A percentile compares a stretch with the other conserved stretches of the same genome.
These are phyloP conservation scores for Mesochorus sp. DNA, from an alignment of 2,888 invertebrate genomes.

Conservation along the genomic window DNA sequence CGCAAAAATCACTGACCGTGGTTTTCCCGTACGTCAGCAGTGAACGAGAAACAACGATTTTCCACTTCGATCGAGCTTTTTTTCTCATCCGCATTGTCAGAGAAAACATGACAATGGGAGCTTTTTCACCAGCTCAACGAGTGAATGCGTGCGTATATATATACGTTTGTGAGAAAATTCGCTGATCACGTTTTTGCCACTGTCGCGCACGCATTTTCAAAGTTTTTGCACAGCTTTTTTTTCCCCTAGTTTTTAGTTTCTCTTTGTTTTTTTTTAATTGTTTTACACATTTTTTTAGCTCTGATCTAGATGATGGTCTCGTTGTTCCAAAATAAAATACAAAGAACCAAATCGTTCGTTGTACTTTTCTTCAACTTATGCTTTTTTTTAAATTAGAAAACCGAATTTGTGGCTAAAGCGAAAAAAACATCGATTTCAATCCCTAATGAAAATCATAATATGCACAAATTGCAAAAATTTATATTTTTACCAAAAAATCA, in stretches of 20 bases:
- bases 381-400: not conserved
- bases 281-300: constrained; percentile 24
- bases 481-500: too few species aligned
- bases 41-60: constrained; percentile 48
- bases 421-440: not conserved
- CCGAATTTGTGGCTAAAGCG: not conserved
- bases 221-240: too few species aligned
- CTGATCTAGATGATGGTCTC: not conserved
- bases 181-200: constrained; percentile 11
- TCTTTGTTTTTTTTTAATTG: constrained; percentile 19
- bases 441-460: too few species aligned
- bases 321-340: constrained; percentile 16
- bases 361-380: too few species aligned
- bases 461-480: too few species aligned
- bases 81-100: constrained; percentile 7
- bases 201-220: constrained; percentile 22
- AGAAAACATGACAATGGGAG: constrained; percentile 26
- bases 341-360: too few species aligned
- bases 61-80: constrained; percentile 46
- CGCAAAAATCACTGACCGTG: constrained; percentile 14
- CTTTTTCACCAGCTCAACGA: not conserved
- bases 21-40: constrained; percentile 46
- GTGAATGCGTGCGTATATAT: not conserved
- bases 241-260: too few species aligned
- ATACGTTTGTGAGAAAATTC: constrained; percentile 17